A percentile compares a stretch with the other conserved stretches of the same genome.
phyloP scores from a whole-genome alignment of 2,113 vertebrate species.

The Neoarius graeffei region DNA sequence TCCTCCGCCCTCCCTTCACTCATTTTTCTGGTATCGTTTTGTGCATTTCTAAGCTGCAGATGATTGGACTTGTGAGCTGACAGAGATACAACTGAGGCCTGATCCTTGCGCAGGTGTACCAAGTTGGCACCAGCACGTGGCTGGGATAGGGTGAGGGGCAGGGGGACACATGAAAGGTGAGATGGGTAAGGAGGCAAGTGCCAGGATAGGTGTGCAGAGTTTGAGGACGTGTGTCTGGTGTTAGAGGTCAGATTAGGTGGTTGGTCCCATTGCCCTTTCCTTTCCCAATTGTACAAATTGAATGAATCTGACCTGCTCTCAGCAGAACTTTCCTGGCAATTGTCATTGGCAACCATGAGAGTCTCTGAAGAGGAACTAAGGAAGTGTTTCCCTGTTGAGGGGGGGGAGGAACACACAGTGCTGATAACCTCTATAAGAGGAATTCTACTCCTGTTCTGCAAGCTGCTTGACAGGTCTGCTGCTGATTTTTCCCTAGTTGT shows the following conservation, averaged over 20 bases:
- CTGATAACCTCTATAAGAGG: slow-evolving; percentile 50
- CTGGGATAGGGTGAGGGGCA: slow-evolving; percentile 44
- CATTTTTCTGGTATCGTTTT: slow-evolving; percentile 50
- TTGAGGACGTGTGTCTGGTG: slow-evolving; percentile 10
- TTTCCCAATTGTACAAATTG: slow-evolving; percentile 32
- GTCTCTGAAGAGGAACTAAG: not conserved
- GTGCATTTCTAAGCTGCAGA: slow-evolving; percentile 67
- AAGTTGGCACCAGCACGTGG: slow-evolving; percentile 50
- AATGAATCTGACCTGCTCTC: slow-evolving; percentile 23
- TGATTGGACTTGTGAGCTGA: slow-evolving; percentile 67
- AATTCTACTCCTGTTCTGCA: slow-evolving; percentile 35
- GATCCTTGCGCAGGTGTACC: slow-evolving; percentile 67
- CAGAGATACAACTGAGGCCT: slow-evolving; percentile 65
- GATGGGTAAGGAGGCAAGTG: slow-evolving; percentile 33
- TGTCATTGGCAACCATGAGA: not conserved
- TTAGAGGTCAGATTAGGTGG: not conserved
- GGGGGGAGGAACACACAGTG: slow-evolving; percentile 39
- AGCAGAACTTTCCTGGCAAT: not conserved
- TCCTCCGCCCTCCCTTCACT: slow-evolving; percentile 53
- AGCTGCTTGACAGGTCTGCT: slow-evolving; percentile 4
- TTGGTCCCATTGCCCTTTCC: slow-evolving; percentile 20
- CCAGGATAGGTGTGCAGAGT: not conserved
- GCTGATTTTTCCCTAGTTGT: slow-evolving; percentile 18
- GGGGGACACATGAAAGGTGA: slow-evolving; percentile 26
- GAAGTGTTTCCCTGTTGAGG: not conserved